Percentiles rank a stretch among this genome's conserved stretches.
These are phyloP conservation scores for Asbolus verrucosus DNA, from an alignment of 1,140 invertebrate species.

Conservation along the genomic window DNA sequence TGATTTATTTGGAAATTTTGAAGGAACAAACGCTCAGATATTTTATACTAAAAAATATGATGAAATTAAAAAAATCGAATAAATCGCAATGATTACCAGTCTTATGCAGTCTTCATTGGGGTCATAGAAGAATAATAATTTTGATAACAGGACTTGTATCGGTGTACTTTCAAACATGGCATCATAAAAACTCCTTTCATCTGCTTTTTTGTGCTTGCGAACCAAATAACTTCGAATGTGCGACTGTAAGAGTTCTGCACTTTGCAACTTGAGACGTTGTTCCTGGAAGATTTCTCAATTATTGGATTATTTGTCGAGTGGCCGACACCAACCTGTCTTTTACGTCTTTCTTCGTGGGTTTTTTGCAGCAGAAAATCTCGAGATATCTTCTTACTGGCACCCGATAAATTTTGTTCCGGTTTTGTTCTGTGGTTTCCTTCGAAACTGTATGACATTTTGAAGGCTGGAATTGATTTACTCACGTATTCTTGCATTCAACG, in stretches of 20 bases:
- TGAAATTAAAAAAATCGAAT: neutral
- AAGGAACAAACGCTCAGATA: conserved; percentile 72
- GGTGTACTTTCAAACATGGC: conserved; percentile 66
- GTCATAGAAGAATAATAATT: conserved; percentile 84
- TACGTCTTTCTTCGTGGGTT: conserved; percentile 85
- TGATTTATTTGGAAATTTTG: conserved; percentile 71
- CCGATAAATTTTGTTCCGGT: conserved; percentile 91
- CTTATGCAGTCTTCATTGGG: conserved; percentile 75
- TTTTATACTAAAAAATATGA: conserved; percentile 67
- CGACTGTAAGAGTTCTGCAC: conserved; percentile 82
- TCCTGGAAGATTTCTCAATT: conserved; percentile 67
- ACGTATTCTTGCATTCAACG: too few species aligned
- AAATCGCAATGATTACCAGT: conserved; percentile 80
- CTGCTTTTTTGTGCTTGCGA: conserved; percentile 75
- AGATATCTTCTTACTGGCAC: conserved; percentile 82
- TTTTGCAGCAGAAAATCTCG: conserved; percentile 82
- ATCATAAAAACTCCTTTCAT: conserved; percentile 78
- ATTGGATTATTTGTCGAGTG: neutral
- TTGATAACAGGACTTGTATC: conserved; percentile 70
- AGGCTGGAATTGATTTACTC: conserved; percentile 54
- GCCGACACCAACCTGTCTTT: conserved; percentile 79
- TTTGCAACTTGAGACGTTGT: conserved; percentile 75
- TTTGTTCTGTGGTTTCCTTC: conserved; percentile 90
- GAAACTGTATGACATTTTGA: conserved; percentile 80
- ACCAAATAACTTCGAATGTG: conserved; percentile 81